These are phyloP conservation scores for Sebastes fasciatus DNA, from an alignment of 2,113 vertebrate genomes.

Conservation along the genomic window DNA sequence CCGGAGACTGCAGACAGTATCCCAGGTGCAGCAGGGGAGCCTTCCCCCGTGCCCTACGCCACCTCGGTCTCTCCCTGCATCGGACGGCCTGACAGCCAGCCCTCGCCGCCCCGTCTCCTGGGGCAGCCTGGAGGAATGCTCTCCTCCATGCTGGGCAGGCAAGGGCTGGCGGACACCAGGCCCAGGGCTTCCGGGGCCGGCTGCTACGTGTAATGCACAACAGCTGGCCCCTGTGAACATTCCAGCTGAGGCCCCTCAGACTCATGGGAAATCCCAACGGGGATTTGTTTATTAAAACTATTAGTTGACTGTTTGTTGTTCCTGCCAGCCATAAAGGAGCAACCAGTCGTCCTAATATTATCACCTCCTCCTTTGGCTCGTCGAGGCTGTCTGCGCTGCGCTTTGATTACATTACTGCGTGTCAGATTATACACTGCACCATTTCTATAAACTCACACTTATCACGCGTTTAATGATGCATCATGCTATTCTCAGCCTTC, in stretches of 20 bases:
- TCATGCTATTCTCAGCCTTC: constrained; percentile 40
- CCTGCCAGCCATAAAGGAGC: constrained; percentile 72
- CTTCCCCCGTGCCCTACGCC: constrained; percentile 34
- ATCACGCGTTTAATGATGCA: constrained; percentile 37
- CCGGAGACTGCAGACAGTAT: constrained; percentile 69
- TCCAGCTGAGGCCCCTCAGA: constrained; percentile 82
- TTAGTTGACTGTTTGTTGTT: constrained; percentile 84
- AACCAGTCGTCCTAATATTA: constrained; percentile 39
- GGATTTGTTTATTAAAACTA: constrained; percentile 85
- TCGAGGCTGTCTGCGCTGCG: neutral
- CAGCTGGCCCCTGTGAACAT: constrained; percentile 86
- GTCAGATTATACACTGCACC: constrained; percentile 3
- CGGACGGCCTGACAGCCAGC: constrained; percentile 40
- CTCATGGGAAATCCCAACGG: constrained; percentile 82
- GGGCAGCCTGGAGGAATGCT: constrained; percentile 71
- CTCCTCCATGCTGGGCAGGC: constrained; percentile 71
- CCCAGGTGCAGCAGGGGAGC: constrained; percentile 74
- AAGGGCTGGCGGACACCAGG: constrained; percentile 72
- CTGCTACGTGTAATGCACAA: constrained; percentile 79
- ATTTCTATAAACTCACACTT: constrained; percentile 37
- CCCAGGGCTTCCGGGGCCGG: constrained; percentile 76
- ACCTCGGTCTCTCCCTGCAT: constrained; percentile 44
- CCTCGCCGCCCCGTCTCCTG: constrained; percentile 46
- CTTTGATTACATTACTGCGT: constrained; percentile 33
- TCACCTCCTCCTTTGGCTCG: constrained; percentile 49